Conservation (phyloP, 2,797 vertebrate species). For the Sus cebifrons region DNA sequence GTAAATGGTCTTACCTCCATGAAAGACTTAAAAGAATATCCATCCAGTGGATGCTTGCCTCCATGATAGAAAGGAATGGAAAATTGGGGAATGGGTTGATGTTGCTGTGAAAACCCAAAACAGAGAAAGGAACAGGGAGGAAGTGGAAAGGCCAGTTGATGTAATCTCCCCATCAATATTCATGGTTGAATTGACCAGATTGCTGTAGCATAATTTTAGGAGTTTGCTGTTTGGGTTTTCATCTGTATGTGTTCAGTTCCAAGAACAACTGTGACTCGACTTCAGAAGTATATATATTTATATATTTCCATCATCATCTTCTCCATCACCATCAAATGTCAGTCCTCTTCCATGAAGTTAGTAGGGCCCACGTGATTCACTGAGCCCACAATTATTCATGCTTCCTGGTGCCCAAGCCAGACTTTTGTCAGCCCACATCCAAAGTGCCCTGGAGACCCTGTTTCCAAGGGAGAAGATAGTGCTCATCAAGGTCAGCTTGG, state of each 20-base stretch:
- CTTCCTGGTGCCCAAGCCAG: constrained; percentile 50
- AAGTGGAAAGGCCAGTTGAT: constrained; percentile 62
- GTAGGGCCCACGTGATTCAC: constrained; percentile 83
- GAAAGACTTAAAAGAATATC: background rate
- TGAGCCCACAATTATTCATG: constrained; percentile 83
- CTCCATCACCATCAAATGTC: constrained; percentile 83
- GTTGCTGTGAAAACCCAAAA: constrained; percentile 36
- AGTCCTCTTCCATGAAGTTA: constrained; percentile 85
- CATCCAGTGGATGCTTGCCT: background rate
- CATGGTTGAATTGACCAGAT: constrained; percentile 68
- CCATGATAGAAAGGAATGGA: background rate
- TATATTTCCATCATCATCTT: constrained; percentile 78
- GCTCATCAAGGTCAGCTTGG: background rate
- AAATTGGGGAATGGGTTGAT: background rate
- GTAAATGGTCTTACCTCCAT: background rate
- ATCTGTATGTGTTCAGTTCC: constrained; percentile 69
- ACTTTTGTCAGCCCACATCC: constrained; percentile 74
- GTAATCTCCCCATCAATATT: constrained; percentile 47
- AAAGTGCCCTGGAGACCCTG: constrained; percentile 72
- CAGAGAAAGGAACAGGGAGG: constrained; percentile 41
- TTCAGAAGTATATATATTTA: constrained; percentile 85
- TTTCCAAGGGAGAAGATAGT: constrained; percentile 66
- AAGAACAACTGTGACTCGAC: constrained; percentile 85
- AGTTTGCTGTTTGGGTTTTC: constrained; percentile 64
- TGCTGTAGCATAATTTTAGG: constrained; percentile 69